phyloP scores from a whole-genome alignment of 2,888 invertebrate genomes.

The Gasteruption jaculator region DNA sequence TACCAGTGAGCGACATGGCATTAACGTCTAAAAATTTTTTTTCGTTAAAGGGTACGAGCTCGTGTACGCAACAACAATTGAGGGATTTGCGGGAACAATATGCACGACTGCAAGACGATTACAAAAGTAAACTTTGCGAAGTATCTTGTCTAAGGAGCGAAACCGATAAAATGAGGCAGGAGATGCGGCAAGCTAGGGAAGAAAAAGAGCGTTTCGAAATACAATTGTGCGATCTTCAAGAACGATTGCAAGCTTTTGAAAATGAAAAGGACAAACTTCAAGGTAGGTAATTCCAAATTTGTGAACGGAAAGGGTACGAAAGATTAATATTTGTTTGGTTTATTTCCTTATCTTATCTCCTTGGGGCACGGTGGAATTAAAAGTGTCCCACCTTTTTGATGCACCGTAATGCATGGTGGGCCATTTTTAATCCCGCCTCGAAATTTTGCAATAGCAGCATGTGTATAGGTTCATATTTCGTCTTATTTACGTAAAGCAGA shows the following conservation, averaged over 20 bases:
- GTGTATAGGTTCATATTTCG: too few species aligned
- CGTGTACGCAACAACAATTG: constrained; percentile 55
- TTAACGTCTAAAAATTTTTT: constrained; percentile 1
- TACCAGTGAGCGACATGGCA: too few species aligned
- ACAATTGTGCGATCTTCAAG: constrained; percentile 59
- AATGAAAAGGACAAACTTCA: constrained; percentile 45
- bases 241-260: constrained; percentile 51
- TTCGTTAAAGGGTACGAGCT: constrained; percentile 31
- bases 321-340: background rate
- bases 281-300: constrained; percentile 28
- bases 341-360: background rate
- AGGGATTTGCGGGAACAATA: constrained; percentile 61
- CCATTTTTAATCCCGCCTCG: background rate
- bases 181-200: constrained; percentile 47
- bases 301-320: too few species aligned
- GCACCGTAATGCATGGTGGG: too few species aligned
- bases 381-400: too few species aligned
- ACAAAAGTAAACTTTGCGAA: constrained; percentile 66
- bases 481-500: too few species aligned
- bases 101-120: constrained; percentile 62
- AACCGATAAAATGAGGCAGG: constrained; percentile 53
- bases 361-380: too few species aligned
- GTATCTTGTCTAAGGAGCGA: constrained; percentile 57
- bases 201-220: constrained; percentile 59
- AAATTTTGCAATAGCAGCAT: constrained; percentile 8